These are phyloP conservation scores for Epizoanthus stellaris DNA, from an alignment of 92 coral and sea anemone genomes.

Conservation along the genomic window DNA sequence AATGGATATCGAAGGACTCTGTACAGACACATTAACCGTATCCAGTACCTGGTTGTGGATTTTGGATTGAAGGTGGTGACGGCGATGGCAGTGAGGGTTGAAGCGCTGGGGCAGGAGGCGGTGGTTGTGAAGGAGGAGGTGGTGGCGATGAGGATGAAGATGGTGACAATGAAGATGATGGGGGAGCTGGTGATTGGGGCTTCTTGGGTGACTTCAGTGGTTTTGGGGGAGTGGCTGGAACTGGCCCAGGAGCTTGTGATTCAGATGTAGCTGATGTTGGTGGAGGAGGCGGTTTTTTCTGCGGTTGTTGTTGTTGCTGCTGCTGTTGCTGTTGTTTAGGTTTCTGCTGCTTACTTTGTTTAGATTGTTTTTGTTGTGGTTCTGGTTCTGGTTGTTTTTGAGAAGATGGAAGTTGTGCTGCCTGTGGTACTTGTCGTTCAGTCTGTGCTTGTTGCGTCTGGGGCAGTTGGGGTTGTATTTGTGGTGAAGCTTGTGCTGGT, in stretches of 20 bases:
- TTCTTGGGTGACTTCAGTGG: neutral
- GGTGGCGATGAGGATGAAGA: neutral
- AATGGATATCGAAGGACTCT: too few species aligned
- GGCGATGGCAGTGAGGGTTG: neutral
- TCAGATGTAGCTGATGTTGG: neutral
- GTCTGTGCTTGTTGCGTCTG: neutral
- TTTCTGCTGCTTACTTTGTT: too few species aligned
- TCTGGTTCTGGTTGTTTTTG: neutral
- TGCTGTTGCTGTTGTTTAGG: neutral
- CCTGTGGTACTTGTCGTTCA: neutral
- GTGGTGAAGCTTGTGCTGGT: neutral
- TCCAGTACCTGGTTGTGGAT: neutral
- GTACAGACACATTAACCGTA: too few species aligned
- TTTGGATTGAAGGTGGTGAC: neutral
- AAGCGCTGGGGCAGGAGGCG: neutral
- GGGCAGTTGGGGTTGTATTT: neutral
- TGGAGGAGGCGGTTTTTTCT: conserved; percentile 4
- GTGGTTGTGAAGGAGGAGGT: neutral
- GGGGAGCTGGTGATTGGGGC: neutral
- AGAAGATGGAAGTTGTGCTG: neutral
- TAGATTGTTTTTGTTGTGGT: too few species aligned
- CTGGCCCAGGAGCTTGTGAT: neutral
- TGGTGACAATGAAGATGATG: conserved; percentile 8
- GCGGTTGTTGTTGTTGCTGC: neutral
- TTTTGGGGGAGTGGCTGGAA: neutral